Evolutionary conservation across 2,113 vertebrate species (phyloP), one percentile per base, ranked within the genome.

Genomic region (Perccottus glenii): DNA sequence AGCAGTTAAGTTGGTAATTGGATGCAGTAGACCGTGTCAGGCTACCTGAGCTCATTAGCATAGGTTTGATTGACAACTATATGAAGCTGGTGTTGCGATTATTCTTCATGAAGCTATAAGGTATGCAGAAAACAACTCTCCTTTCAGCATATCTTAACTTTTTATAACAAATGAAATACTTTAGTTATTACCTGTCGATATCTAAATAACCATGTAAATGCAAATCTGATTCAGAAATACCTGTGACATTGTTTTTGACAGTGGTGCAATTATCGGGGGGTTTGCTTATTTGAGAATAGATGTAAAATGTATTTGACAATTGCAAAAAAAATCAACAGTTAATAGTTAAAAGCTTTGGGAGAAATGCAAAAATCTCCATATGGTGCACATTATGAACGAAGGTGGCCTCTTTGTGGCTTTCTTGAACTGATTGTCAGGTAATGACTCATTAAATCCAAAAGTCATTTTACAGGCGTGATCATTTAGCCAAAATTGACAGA

Each of bases 1-100:
- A 77, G 70, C 70, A 76, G 71, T 83, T 85, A 75, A 65, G 68
- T 86, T 86, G 87, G 85, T 91, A 88, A 89, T 87, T 89, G 85
- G 89, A 90, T 80, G 78, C 88, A 84, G 73, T 88, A 78, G 80
- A 87, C 61, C 72, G 59, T 73, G 76, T 80, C 83, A 73, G 67
- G 83, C 79, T 83, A 87, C 87, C 83, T 85, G 83, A 77, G 83
- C 75, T 60, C 59, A 88, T 89, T 88, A 84, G 75, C 85, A 86
- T 79, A 38, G 49, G 59, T 67, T 83, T 89, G 84, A 90, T 78
- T 90, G 88, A 88, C 85, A 87, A 67, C 73, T 67, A 66, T 79
- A 79, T 75, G 83, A 87, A 82, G 73, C 49, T 70, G 77, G 67
- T 67, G 27, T 48, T 15, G 10, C 43, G 48, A 45, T 64, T 66